Conservation (phyloP, 2,888 invertebrate genomes). For the Lasioglossum lativentre region DNA sequence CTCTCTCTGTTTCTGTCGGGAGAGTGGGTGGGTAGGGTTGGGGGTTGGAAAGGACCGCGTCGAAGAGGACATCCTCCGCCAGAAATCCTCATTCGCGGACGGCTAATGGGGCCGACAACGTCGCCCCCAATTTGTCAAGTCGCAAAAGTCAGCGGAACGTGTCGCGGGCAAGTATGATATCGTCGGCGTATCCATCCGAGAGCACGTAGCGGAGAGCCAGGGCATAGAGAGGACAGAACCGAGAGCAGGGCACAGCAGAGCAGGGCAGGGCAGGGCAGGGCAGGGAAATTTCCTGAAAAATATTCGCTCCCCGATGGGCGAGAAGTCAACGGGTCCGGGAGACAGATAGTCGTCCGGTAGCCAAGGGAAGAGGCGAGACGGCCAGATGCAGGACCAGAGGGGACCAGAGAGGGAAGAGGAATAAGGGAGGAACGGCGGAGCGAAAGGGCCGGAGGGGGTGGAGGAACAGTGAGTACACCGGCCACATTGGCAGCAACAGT, state of each 20-base stretch:
- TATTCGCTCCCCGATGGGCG: conserved; percentile 58
- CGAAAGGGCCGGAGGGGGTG: conserved; percentile 21
- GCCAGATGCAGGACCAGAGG: not conserved
- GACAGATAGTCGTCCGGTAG: conserved; percentile 39
- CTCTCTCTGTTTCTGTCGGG: not conserved
- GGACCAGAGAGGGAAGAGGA: conserved; percentile 15
- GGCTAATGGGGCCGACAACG: conserved; percentile 54
- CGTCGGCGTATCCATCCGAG: conserved; percentile 48
- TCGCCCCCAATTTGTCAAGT: conserved; percentile 52
- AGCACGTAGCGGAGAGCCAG: not conserved
- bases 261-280: not conserved
- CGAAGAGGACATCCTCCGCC: conserved; percentile 19
- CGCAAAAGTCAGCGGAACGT: conserved; percentile 45
- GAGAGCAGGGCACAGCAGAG: not conserved
- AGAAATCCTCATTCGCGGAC: conserved; percentile 51
- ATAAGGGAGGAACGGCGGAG: conserved; percentile 35
- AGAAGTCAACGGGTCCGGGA: conserved; percentile 45
- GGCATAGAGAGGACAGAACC: not conserved
- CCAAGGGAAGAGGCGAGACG: conserved; percentile 13
- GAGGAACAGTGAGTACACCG: conserved; percentile 63
- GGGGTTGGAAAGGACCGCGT: conserved; percentile 7
- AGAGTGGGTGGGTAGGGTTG: not conserved
- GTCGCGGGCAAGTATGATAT: conserved; percentile 51
- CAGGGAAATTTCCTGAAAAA: conserved; percentile 70
- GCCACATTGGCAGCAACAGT: conserved; percentile 72